Evolutionary conservation across 1,140 invertebrate genomes (phyloP), one percentile per base, ranked within the genome.

Genomic region (Drosophila arizonae): DNA sequence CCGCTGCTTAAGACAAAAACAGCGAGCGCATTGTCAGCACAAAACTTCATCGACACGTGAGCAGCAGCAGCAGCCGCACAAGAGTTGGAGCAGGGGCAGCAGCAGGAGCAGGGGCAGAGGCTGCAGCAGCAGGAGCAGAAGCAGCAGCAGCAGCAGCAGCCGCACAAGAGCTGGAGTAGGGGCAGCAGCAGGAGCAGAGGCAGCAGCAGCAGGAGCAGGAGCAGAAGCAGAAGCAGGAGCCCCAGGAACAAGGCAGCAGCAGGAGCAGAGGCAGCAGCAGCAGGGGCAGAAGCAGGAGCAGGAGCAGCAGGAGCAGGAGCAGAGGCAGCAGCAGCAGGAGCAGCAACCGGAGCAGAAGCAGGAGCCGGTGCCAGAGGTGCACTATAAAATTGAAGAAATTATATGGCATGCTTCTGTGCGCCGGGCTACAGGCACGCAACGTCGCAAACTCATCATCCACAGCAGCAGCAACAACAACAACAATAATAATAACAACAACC

Each of bases 381-480:
- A 86, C 74, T 72, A 77, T 85, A 81, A 85, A 86, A 86, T 77
- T 76, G 71, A 72, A 73, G 63, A 81, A 86, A 84, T 84, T 84
- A 84, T 84, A 81, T 84, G 54, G 81, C 81, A 45, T 73, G 79
- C 77, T 73, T 73, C 61, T 73, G 52, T 54, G 81, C 52, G 57
- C 28, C 30, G 33, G 58, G 48, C 51, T 17, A 21, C 50, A 67
- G 62, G 62, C 73, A 76, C 69, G 73, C 73, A 76, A 57, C 46
- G 69, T 56, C 62, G 69, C 78, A 80, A 76, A 72, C 62, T 72
- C 69, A 66, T 67, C 70, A 72, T 13, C 64, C 60, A 46, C 68
- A 70, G 48, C 66, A 62, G 13, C 66, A 33, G 17, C 58, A 33
- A 24, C 52, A 51, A 11, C 63, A 56, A 28, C 45, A 30, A 6